Evolutionary conservation across 2,888 invertebrate species (phyloP).

Genomic region (Amblyteles armatorius): DNA sequence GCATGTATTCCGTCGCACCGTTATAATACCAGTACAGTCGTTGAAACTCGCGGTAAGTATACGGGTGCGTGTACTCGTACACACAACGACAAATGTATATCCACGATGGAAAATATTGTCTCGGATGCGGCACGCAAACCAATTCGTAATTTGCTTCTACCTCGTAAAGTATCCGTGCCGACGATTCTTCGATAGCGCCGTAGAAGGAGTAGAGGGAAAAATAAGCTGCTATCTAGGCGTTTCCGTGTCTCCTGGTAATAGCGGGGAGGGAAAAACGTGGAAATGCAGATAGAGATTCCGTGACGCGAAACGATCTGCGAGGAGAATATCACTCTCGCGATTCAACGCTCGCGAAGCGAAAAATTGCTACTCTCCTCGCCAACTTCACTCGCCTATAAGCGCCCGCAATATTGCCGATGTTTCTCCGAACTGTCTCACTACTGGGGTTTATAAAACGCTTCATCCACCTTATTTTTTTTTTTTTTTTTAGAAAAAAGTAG

Average conservation of each 20-base stretch:
- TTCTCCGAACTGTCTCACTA: constrained; percentile 20
- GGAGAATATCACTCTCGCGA: constrained; percentile 53
- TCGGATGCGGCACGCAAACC: constrained; percentile 54
- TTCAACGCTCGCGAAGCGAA: constrained; percentile 29
- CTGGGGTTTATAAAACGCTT: not conserved
- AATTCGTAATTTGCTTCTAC: constrained; percentile 51
- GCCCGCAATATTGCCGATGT: constrained; percentile 37
- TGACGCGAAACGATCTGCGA: constrained; percentile 47
- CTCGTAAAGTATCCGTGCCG: constrained; percentile 37
- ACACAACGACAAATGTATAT: constrained; percentile 6
- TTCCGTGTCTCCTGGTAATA: constrained; percentile 59
- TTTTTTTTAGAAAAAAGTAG: not conserved
- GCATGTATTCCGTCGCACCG: constrained; percentile 52
- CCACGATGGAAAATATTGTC: constrained; percentile 27
- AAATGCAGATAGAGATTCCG: constrained; percentile 53
- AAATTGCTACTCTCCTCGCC: constrained; percentile 42
- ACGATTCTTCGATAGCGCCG: constrained; percentile 53
- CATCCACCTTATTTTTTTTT: not conserved
- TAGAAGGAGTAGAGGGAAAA: constrained; percentile 34
- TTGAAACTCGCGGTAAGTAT: constrained; percentile 38
- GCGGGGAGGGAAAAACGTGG: constrained; percentile 37
- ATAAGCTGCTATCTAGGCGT: constrained; percentile 47
- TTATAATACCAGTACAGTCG: constrained; percentile 17
- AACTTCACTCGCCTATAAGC: constrained; percentile 42
- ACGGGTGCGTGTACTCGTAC: not conserved